phyloP scores from a whole-genome alignment of 2,888 invertebrate genomes.

The Pachliopta kotzebuea region DNA sequence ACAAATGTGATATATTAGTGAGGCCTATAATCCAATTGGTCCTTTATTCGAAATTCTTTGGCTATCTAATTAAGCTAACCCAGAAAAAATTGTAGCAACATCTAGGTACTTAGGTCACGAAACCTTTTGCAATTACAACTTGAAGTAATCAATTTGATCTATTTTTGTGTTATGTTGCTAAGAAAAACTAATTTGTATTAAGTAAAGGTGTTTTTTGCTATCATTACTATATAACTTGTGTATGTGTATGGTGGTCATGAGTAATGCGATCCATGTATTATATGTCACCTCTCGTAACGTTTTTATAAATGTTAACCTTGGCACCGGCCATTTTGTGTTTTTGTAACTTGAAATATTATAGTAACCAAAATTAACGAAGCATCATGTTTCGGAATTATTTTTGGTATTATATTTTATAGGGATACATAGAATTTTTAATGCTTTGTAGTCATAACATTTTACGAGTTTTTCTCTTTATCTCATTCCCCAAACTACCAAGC shows the following conservation, averaged over 20 bases:
- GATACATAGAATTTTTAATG: too few relatives aligned
- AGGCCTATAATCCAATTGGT: too few relatives aligned
- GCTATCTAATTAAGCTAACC: too few relatives aligned
- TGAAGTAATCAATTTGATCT: constrained; percentile 12
- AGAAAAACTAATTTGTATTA: constrained; percentile 4
- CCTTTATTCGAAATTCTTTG: too few relatives aligned
- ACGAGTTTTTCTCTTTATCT: too few relatives aligned
- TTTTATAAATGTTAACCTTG: constrained; percentile 20
- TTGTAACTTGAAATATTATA: constrained; percentile 9
- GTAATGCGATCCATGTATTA: constrained; percentile 12
- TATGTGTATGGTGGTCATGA: constrained; percentile 7
- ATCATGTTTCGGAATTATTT: neutral
- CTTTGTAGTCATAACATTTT: too few relatives aligned
- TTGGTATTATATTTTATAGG: neutral
- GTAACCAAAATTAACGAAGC: neutral
- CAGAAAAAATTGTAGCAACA: too few relatives aligned
- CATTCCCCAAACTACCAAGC: too few relatives aligned
- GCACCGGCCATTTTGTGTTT: constrained; percentile 10
- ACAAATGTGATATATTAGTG: too few relatives aligned
- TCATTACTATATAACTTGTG: constrained; percentile 11
- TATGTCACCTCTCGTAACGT: constrained; percentile 19
- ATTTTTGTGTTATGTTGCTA: constrained; percentile 12
- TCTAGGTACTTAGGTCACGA: too few relatives aligned
- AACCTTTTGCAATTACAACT: too few relatives aligned
- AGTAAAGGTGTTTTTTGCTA: constrained; percentile 15